Base-by-base conservation (phyloP, 2,797 vertebrate species). In the Oreonectes daqikongensis region DNA sequence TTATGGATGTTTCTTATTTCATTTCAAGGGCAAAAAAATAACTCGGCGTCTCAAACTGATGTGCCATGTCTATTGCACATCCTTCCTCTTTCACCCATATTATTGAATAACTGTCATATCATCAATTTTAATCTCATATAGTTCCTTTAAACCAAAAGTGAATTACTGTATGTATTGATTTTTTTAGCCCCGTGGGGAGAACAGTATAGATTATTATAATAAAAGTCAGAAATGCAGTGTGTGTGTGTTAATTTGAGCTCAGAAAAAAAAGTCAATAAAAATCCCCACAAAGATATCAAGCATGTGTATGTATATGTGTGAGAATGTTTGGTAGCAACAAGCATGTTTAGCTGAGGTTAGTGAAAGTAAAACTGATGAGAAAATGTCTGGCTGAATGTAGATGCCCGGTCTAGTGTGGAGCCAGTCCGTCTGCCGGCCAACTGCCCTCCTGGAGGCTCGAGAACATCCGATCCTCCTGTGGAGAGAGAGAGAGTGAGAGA, bases 361-460 rank as follows among this genome's bases (percentile, higher is more conserved):
- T 79, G 71, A 83, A 48, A 82, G 86, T 85, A 82, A 86, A 85
- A 82, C 85, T 63, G 28, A 1, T 85, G 79, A 86, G 85, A 85
- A 81, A 84, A 88, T 78, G 76, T 69, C 86, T 90, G 88, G 83
- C 85, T 86, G 86, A 85, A 85, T 86, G 86, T 87, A 84, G 88
- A 79, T 82, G 84, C 84, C 79, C 38, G 18, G 85, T 81, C 82
- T 84, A 0, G 76, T 79, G 82, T 15, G 90, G 91, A 92, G 92
- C 92, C 92, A 90, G 92, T 76, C 86, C 72, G 92, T 92, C 92
- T 93, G 90, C 86, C 83, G 38, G 84, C 87, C 85, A 61, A 79
- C 57, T 82, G 44, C 84, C 87, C 84, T 75, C 85, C 88, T 75
- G 87, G 87, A 88, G 88, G 88, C 78, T 72, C 24, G 42, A 71